These are phyloP conservation scores for human DNA, from an alignment of 2,113 vertebrate genomes.

Conservation along the genomic window GRCh38 chr13:41491501-41492000, in stretches of 20 bases:
- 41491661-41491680: neutral
- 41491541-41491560: neutral
- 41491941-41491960: neutral
- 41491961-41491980: neutral
- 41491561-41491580: neutral
- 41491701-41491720: neutral
- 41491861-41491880: neutral
- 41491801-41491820: neutral
- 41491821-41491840: neutral
- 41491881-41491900: neutral
- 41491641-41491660: neutral
- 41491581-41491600: neutral
- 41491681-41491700: neutral
- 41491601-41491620: neutral
- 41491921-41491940: neutral
- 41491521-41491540: neutral
- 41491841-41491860: neutral
- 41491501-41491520: neutral
- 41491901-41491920: neutral
- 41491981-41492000: neutral
- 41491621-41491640: neutral
- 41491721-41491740: neutral
- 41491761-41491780: neutral
- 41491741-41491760: neutral
- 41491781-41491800: neutral